Base-by-base conservation (phyloP, 1,140 invertebrate genomes). In the Drosophila insularis region DNA sequence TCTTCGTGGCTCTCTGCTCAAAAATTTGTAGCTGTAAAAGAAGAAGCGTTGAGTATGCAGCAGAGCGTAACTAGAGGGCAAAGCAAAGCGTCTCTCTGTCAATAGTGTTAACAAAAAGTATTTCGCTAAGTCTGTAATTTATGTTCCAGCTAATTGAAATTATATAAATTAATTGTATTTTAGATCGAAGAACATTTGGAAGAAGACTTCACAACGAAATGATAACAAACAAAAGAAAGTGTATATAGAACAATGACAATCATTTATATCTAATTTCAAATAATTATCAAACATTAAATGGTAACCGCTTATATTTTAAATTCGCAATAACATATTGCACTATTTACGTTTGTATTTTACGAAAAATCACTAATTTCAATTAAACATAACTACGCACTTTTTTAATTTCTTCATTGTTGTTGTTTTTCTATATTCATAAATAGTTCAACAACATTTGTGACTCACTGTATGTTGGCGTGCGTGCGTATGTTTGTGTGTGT, bases 21-120 rank as follows among this genome's bases (percentile, higher is more conserved):
- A 43, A 61, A 64, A 53, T 35, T 61, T 50, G 43, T 56, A 67
- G 65, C 82, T 87, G 69, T 63, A 79, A 82, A 63, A 69, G 61
- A 63, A 72, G 46, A 81, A 69, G 56, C 59, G 68, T 61, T 60
- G 39, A 54, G 63, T 70, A 86, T 71, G 71, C 81, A 86, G 62
- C 81, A 74, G 68, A 85, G 77, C 81, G 65, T 77, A 74, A 68
- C 80, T 59, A 40, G 54, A n/a, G 27, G 58, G 17, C 63, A 35
- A 60, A 60, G 17, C 50, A 35, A 60, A 60, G 56, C 53, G 31
- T 31, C 27, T 32, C 50, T 63, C 35, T 58, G 43, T 64, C 66
- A 58, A 68, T 35, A 73, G 72, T 80, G 46, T 39, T 53, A 31
- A 5, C 8, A 2, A 37, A 58, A 58, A 35, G 55, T 58, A 19